These are phyloP conservation scores for Caradrina clavipalpis DNA, from an alignment of 2,888 invertebrate species.

Conservation along the genomic window DNA sequence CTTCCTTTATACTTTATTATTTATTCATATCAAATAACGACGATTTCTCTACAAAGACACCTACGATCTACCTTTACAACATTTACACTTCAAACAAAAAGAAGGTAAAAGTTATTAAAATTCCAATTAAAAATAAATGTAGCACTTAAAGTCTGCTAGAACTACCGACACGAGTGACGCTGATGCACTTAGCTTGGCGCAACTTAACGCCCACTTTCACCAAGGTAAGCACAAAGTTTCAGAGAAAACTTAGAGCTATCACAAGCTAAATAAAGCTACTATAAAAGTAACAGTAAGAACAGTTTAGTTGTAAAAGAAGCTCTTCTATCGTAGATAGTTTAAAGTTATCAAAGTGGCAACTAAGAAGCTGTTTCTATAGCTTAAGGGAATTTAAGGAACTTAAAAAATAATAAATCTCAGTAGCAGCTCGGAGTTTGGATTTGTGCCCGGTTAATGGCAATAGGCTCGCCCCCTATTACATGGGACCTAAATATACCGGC, in stretches of 20 bases:
- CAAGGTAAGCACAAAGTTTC: constrained; percentile 17
- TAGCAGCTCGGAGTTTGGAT: too few species aligned
- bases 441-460: too few species aligned
- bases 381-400: too few species aligned
- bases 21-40: too few species aligned
- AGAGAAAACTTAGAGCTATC: constrained; percentile 17
- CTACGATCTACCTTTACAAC: too few species aligned
- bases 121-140: constrained; percentile 14
- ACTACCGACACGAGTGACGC: constrained; percentile 1
- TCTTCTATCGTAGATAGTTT: background rate
- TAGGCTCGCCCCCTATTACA: too few species aligned
- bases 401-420: too few species aligned
- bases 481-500: too few species aligned
- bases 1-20: too few species aligned
- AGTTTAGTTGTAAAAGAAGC: background rate
- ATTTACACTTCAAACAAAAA: background rate
- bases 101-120: background rate
- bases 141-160: background rate
- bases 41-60: too few species aligned
- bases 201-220: constrained; percentile 7
- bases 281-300: background rate
- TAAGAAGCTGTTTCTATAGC: too few species aligned
- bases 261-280: constrained; percentile 2
- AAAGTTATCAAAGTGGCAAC: too few species aligned
- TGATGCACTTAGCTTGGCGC: constrained; percentile 28